Conservation (phyloP, 2,113 vertebrate genomes). For the Otus sunia region DNA sequence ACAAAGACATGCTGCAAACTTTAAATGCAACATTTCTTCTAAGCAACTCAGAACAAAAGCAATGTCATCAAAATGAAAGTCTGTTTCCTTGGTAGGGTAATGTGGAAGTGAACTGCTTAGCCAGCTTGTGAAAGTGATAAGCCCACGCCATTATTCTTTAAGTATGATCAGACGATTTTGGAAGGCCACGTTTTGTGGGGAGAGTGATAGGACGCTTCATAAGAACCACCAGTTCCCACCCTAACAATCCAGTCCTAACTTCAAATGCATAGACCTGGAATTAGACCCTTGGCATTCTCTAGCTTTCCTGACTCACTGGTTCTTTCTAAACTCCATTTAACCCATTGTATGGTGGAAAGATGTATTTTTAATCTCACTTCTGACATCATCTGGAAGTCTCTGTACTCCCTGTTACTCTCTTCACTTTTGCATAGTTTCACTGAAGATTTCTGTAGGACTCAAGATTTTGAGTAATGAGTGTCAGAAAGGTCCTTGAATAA, state of each 20-base stretch:
- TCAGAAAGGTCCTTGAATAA: background rate
- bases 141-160: fast-evolving
- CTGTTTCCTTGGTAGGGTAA: background rate
- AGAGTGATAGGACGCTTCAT: background rate
- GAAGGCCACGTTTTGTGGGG: background rate
- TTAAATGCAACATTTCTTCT: background rate
- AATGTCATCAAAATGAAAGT: background rate
- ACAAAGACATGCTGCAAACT: background rate
- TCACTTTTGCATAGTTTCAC: background rate
- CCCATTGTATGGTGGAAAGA: background rate
- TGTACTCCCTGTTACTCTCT: background rate
- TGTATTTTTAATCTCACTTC: background rate
- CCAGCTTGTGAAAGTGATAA: background rate
- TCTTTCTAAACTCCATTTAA: background rate
- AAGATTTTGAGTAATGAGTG: background rate
- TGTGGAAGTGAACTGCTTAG: background rate
- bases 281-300: background rate
- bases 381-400: background rate
- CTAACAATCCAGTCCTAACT: background rate
- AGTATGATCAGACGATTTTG: background rate
- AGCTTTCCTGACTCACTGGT: background rate
- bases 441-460: background rate
- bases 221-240: background rate
- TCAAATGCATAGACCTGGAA: background rate
- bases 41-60: background rate